Conservation (phyloP, 2,797 vertebrate species). For the Gallirallus australis region DNA sequence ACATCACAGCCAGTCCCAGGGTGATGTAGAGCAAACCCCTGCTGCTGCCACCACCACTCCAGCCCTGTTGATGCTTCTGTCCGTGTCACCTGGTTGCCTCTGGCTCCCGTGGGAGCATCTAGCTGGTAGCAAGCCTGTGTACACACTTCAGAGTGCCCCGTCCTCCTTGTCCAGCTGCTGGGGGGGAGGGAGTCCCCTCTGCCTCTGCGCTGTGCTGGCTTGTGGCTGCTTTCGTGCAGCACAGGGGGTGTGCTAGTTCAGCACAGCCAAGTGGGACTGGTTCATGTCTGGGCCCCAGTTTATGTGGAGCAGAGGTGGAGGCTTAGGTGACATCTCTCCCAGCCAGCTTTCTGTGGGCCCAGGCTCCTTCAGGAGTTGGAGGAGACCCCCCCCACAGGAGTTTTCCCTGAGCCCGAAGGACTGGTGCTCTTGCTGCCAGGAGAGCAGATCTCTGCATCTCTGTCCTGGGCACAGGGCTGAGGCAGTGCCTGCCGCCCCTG, state of each 20-base stretch:
- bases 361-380: not conserved
- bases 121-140: not conserved
- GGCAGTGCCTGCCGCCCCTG: not conserved
- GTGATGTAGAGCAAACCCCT: not conserved
- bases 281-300: not conserved
- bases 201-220: not conserved
- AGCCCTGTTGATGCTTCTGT: not conserved
- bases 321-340: accelerated
- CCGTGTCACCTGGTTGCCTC: accelerated
- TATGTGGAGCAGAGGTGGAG: not conserved
- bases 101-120: not conserved
- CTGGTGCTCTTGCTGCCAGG: too few species aligned
- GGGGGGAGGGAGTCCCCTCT: not conserved
- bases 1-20: not conserved
- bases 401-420: not conserved
- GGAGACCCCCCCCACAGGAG: not conserved
- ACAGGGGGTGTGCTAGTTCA: not conserved
- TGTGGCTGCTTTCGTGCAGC: not conserved
- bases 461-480: not conserved
- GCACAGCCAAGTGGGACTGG: not conserved
- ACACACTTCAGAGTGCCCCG: not conserved
- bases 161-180: not conserved
- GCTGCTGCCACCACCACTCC: not conserved
- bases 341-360: not conserved
- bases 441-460: not conserved